Evolutionary conservation across 2,797 vertebrate species (phyloP), one percentile per base, ranked within the genome.

Genomic region (Picus viridis): DNA sequence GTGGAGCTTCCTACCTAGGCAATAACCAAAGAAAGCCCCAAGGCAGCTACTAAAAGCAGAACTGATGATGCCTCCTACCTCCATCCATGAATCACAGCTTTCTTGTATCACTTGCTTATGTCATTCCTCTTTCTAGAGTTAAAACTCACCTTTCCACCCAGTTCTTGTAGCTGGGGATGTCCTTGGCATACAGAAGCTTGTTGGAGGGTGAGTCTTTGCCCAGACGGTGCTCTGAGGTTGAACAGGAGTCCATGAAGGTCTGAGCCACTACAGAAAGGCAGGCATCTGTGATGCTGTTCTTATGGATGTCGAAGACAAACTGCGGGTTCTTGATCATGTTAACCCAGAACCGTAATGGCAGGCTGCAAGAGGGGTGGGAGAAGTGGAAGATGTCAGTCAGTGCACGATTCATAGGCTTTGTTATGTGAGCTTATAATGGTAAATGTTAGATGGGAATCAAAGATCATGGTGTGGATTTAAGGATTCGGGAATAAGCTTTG

Each of bases 161-260:
- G 97, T 98, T 99, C 97, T 99, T 99, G 97, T 99, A 99, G 97
- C 98, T 99, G 97, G 99, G 99, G 92, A 99, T 99, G 97, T 99
- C 99, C 99, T 99, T 99, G 98, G 99, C 99, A 1, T 99, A 99
- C 39, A 99, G 99, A 87, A 99, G 98, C 97, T 99, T 99, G 98
- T 99, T 99, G 95, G 99, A 99, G 62, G 99, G 99, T 1, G 99
- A 99, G 95, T 99, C 99, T 94, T 99, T 99, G 95, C 99, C 99
- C 97, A 99, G 98, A n/a, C 99, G 98, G 94, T 99, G 99, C 95
- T 99, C 99, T 1, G 99, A 99, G 18, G 99, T 99, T 29, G 99
- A 99, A 87, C 99, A 99, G 92, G 99, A 99, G 97, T 99, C 99
- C 99, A 99, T 99, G 98, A 99, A 99, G 88, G 99, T 99, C 97